Percentiles rank a stretch among this genome's conserved stretches.
phyloP scores from a whole-genome alignment of 2,888 invertebrate genomes.

The Sthenelais limicola region DNA sequence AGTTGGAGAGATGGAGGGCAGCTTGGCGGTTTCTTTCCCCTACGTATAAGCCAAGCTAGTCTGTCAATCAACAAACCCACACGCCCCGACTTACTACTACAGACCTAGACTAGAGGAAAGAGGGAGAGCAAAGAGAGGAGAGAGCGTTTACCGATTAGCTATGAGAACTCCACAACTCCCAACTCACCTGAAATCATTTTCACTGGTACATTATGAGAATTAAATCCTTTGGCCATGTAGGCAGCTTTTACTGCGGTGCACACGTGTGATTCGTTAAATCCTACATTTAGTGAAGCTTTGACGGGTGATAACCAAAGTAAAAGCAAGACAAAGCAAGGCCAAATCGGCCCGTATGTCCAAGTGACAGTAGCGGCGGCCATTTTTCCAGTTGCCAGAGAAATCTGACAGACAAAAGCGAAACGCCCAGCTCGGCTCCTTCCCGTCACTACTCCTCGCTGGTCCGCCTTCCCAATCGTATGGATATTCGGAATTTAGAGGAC shows the following conservation, averaged over 20 bases:
- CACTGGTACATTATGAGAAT: conserved; percentile 86
- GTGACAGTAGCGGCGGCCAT: conserved; percentile 8
- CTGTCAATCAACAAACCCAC: no score
- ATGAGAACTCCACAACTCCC: neutral
- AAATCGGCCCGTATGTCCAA: conserved; percentile 2
- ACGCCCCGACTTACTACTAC: no score
- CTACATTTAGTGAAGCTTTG: conserved; percentile 3
- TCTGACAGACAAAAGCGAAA: neutral
- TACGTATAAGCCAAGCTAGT: no score
- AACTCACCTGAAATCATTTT: conserved; percentile 76
- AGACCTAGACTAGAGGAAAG: no score
- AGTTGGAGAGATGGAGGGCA: no score
- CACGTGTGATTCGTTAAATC: conserved; percentile 76
- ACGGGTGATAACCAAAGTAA: neutral
- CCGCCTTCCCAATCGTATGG: conserved; percentile 1
- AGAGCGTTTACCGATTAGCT: no score
- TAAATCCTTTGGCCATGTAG: conserved; percentile 84
- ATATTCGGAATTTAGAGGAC: neutral
- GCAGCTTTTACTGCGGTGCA: conserved; percentile 82
- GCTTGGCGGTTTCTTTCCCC: no score
- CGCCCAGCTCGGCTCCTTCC: conserved; percentile 2
- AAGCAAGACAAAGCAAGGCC: neutral
- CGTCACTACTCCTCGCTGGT: neutral
- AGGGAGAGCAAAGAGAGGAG: no score
- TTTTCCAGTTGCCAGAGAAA: conserved; percentile 25